These are phyloP conservation scores for Lytechinus pictus DNA, from an alignment of 35 echinoderm and acorn worm genomes.

Conservation along the genomic window DNA sequence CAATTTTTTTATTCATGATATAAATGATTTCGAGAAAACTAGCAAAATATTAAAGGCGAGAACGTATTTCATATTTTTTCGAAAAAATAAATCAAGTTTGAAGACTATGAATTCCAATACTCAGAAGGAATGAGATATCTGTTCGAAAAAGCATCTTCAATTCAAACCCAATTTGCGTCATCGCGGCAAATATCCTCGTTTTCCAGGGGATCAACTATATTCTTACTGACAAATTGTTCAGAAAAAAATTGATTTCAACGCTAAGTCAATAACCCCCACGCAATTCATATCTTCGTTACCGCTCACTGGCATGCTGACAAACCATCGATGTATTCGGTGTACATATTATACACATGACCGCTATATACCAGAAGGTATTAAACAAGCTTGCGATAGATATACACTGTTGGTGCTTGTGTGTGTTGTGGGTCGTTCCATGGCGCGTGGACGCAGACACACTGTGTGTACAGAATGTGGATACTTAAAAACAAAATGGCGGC, in stretches of 20 bases:
- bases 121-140: not conserved
- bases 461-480: not conserved
- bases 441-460: not conserved
- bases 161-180: slow-evolving; percentile 9
- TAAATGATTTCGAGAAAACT: no score
- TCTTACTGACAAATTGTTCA: slow-evolving; percentile 2
- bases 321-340: not conserved
- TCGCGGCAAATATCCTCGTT: not conserved
- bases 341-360: not conserved
- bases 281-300: not conserved
- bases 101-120: no score
- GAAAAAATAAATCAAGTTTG: no score
- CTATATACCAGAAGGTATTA: not conserved
- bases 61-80: no score
- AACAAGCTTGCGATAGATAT: not conserved
- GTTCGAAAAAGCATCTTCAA: not conserved
- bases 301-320: not conserved
- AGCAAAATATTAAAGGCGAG: no score
- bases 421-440: not conserved
- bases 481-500: not conserved
- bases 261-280: slow-evolving; percentile 9
- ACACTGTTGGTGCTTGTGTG: not conserved
- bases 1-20: no score
- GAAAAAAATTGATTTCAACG: not conserved
- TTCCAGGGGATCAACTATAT: not conserved